These are phyloP conservation scores for Scelioninae gen. 1 DNA, from an alignment of 2,888 invertebrate genomes.

Conservation along the genomic window DNA sequence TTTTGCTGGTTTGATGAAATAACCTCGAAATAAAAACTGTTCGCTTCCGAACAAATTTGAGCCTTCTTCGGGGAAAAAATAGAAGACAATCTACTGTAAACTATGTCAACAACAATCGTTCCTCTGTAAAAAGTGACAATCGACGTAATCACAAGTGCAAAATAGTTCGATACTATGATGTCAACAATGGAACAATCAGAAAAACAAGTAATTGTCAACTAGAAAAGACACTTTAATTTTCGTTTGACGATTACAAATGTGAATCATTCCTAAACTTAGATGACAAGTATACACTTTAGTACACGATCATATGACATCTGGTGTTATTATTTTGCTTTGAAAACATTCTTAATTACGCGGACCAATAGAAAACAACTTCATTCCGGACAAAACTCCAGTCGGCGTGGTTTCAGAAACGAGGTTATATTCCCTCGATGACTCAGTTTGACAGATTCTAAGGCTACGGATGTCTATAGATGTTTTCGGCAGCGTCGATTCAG, in stretches of 20 bases:
- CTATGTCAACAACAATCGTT: slow-evolving; percentile 12
- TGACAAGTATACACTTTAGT: slow-evolving; percentile 23
- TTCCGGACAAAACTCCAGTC: background rate
- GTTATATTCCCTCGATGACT: slow-evolving; percentile 14
- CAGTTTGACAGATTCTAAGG: slow-evolving; percentile 42
- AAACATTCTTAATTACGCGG: background rate
- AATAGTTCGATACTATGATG: background rate
- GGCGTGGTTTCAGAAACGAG: slow-evolving; percentile 13
- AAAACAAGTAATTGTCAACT: slow-evolving; percentile 24
- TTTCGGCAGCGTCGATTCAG: slow-evolving; percentile 23
- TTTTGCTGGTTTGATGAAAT: slow-evolving; percentile 85
- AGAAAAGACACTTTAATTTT: slow-evolving; percentile 4
- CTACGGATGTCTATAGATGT: slow-evolving; percentile 54
- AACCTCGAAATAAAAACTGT: slow-evolving; percentile 70
- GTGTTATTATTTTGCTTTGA: slow-evolving; percentile 6
- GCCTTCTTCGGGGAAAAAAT: slow-evolving; percentile 5
- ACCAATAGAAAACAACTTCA: background rate
- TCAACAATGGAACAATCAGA: slow-evolving; percentile 16
- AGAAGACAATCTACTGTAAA: background rate
- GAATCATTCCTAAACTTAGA: slow-evolving; percentile 59
- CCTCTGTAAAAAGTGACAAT: background rate
- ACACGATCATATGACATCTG: slow-evolving; percentile 29
- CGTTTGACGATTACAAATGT: slow-evolving; percentile 17
- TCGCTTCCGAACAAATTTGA: slow-evolving; percentile 12
- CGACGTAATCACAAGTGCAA: background rate